phyloP scores from a whole-genome alignment of 2,797 vertebrate species.

The Sebastes diploproa region DNA sequence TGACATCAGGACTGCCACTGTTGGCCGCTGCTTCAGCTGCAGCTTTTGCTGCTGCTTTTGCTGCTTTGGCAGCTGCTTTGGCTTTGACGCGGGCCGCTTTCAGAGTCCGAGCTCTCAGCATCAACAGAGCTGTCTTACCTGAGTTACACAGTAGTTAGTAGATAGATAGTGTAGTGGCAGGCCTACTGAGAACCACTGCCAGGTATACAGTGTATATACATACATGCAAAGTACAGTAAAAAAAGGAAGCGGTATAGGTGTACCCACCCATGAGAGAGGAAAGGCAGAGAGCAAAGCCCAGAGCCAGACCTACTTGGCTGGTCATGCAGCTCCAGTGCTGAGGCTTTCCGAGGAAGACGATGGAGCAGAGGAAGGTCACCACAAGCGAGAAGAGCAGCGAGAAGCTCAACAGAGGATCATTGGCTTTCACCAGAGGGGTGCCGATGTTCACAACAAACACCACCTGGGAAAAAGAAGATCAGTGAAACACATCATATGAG shows the following conservation, averaged over 20 bases:
- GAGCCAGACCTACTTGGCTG: constrained; percentile 84
- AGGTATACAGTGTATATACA: not conserved
- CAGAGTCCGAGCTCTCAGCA: constrained; percentile 83
- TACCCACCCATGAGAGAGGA: constrained; percentile 85
- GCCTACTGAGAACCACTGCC: not conserved
- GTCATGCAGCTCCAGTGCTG: constrained; percentile 87
- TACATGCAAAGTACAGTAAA: not conserved
- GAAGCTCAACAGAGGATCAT: constrained; percentile 83
- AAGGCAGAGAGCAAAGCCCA: constrained; percentile 86
- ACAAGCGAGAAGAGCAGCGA: constrained; percentile 84
- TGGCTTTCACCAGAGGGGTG: constrained; percentile 85
- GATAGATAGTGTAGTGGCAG: not conserved
- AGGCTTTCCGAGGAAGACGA: constrained; percentile 86
- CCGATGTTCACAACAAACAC: constrained; percentile 79
- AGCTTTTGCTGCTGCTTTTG: constrained; percentile 75
- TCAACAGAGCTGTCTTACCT: constrained; percentile 84
- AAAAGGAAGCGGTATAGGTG: not conserved
- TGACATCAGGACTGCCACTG: constrained; percentile 70
- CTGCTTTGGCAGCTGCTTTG: constrained; percentile 79
- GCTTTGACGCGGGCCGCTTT: constrained; percentile 68
- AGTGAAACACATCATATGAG: not conserved
- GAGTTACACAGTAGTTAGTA: not conserved
- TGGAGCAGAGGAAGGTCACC: constrained; percentile 85
- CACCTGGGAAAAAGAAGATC: constrained; percentile 49
- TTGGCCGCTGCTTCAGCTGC: constrained; percentile 74